These are phyloP conservation scores for Ochotona princeps DNA, from an alignment of 2,113 vertebrate species.

Conservation along the genomic window DNA sequence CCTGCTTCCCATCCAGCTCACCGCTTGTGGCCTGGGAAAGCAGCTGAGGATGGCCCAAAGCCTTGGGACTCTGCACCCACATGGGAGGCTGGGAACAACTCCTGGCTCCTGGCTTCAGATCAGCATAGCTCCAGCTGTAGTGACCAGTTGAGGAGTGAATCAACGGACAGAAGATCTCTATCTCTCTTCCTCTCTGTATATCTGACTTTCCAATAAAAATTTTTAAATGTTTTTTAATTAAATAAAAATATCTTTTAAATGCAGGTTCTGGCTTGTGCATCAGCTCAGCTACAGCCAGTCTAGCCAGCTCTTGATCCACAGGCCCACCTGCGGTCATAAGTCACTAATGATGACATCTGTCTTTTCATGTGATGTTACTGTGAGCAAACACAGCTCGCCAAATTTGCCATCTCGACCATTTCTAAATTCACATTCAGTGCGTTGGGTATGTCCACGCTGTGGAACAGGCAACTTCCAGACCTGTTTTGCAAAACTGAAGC, in stretches of 20 bases:
- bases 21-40: too few species aligned
- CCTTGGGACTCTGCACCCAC: too few species aligned
- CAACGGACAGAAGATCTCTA: too few species aligned
- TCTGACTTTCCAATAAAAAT: too few species aligned
- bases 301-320: neutral
- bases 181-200: too few species aligned
- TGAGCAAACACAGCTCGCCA: neutral
- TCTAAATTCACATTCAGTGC: neutral
- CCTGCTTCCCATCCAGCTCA: too few species aligned
- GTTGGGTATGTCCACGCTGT: neutral
- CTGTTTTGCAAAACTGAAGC: neutral
- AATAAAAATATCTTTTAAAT: neutral
- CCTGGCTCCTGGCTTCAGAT: too few species aligned
- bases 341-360: neutral
- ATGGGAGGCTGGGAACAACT: too few species aligned
- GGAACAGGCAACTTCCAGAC: neutral
- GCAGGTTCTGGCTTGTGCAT: neutral
- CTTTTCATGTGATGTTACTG: slow-evolving; percentile 1
- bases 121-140: too few species aligned
- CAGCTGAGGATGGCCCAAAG: too few species aligned
- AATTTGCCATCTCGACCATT: neutral
- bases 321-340: neutral
- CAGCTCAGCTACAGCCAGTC: neutral
- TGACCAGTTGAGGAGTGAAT: too few species aligned
- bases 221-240: too few species aligned